These are phyloP conservation scores for Eptatretus atami DNA, from an alignment of 2,797 vertebrate genomes.

Conservation along the genomic window DNA sequence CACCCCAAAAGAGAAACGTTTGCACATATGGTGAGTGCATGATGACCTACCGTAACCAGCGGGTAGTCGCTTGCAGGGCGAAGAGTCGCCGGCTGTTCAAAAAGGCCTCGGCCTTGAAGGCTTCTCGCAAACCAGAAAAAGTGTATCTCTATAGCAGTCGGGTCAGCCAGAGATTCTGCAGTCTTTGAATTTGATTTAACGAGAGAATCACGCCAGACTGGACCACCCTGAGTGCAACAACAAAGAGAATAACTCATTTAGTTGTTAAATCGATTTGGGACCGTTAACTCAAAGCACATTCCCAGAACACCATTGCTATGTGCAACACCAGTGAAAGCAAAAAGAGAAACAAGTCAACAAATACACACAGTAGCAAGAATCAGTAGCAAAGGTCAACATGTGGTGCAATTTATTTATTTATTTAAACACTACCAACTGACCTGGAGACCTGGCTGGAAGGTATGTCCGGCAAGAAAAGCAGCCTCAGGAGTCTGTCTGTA, in stretches of 20 bases:
- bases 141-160: conserved; percentile 93
- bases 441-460: conserved; percentile 77
- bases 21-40: not conserved
- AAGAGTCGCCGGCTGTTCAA: conserved; percentile 26
- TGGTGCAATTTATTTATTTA: not conserved
- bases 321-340: conserved; percentile 7
- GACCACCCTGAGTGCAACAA: conserved; percentile 27
- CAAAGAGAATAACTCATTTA: too few species aligned
- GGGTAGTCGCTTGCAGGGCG: conserved; percentile 57
- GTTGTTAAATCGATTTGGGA: too few species aligned
- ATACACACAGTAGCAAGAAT: too few species aligned
- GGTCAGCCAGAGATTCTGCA: conserved; percentile 77
- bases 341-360: not conserved
- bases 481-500: conserved; percentile 74
- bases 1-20: conserved; percentile 2
- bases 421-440: conserved; percentile 12
- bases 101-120: conserved; percentile 55
- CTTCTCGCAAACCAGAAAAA: conserved; percentile 76
- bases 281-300: too few species aligned
- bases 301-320: too few species aligned
- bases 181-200: conserved; percentile 89
- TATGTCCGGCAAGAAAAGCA: conserved; percentile 83
- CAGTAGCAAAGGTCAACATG: too few species aligned
- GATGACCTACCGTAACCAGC: conserved; percentile 41
- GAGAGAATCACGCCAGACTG: conserved; percentile 76